Evolutionary conservation across 2,888 invertebrate species (phyloP).

Genomic region (Strigamia transsilvanica): DNA sequence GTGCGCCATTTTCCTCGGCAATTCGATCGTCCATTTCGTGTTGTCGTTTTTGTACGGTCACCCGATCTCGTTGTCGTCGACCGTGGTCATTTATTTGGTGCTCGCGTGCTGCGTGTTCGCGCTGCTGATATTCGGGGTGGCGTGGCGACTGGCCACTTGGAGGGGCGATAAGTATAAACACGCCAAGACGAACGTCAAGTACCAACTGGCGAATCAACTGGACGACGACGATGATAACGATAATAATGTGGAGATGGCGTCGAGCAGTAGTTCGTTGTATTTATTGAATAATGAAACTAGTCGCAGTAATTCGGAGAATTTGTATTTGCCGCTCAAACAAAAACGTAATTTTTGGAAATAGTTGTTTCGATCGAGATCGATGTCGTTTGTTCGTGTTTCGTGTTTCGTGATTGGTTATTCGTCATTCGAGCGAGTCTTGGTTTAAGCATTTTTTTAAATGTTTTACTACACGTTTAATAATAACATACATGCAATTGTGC

Average conservation of each 20-base stretch:
- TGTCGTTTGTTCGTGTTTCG: no score
- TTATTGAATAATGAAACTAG: slow-evolving; percentile 50
- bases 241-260: slow-evolving; percentile 55
- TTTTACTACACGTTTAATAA: slow-evolving; percentile 27
- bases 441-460: neutral
- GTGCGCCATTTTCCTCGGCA: slow-evolving; percentile 60
- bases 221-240: slow-evolving; percentile 59
- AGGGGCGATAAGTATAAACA: slow-evolving; percentile 58
- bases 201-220: slow-evolving; percentile 59
- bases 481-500: slow-evolving; percentile 27
- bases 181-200: slow-evolving; percentile 57
- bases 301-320: slow-evolving; percentile 1
- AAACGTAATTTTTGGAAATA: slow-evolving; percentile 32
- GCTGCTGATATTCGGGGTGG: slow-evolving; percentile 60
- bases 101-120: slow-evolving; percentile 59
- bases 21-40: slow-evolving; percentile 36
- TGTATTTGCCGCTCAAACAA: slow-evolving; percentile 48
- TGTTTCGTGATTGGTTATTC: neutral
- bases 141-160: slow-evolving; percentile 62
- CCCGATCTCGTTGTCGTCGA: slow-evolving; percentile 59
- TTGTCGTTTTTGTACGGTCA: slow-evolving; percentile 63
- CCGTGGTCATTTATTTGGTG: slow-evolving; percentile 63
- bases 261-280: slow-evolving; percentile 50
- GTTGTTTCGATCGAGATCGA: no score
- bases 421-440: neutral